Percentiles rank a stretch among this genome's conserved stretches.
Conservation (phyloP, 2,113 vertebrate species). For the Cheirogaleus medius region DNA sequence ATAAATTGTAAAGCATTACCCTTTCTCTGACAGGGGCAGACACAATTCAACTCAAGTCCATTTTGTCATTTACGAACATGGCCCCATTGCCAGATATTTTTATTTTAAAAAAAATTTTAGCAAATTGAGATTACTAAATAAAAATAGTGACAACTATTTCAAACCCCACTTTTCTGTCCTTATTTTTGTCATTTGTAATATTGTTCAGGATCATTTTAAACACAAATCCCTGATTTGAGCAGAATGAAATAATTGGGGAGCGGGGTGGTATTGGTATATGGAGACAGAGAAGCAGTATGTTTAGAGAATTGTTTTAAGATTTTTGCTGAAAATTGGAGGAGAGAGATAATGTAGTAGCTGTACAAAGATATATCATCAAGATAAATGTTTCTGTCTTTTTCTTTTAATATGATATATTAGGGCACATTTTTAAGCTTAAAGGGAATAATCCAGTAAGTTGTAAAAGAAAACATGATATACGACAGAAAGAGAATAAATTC, state of each 20-base stretch:
- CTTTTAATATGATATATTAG: constrained; percentile 17
- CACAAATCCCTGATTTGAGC: not conserved
- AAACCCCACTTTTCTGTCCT: not conserved
- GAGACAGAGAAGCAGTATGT: not conserved
- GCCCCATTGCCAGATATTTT: not conserved
- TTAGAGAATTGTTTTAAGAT: not conserved
- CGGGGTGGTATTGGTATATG: not conserved
- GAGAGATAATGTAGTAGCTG: not conserved
- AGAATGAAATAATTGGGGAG: not conserved
- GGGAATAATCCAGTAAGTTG: not conserved
- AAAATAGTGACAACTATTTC: not conserved
- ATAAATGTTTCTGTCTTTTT: not conserved
- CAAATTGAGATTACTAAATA: not conserved
- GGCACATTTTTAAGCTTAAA: not conserved
- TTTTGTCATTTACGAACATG: not conserved
- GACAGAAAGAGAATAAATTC: not conserved
- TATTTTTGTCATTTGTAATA: not conserved
- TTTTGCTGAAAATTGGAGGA: not conserved
- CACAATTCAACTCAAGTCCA: not conserved
- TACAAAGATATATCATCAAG: not conserved
- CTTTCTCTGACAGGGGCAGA: not conserved
- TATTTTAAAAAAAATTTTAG: not conserved
- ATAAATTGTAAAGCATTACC: not conserved
- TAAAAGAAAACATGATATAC: not conserved
- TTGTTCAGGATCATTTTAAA: not conserved